phyloP scores from a whole-genome alignment of 1,140 invertebrate species.

The Brachionus rotundiformis region DNA sequence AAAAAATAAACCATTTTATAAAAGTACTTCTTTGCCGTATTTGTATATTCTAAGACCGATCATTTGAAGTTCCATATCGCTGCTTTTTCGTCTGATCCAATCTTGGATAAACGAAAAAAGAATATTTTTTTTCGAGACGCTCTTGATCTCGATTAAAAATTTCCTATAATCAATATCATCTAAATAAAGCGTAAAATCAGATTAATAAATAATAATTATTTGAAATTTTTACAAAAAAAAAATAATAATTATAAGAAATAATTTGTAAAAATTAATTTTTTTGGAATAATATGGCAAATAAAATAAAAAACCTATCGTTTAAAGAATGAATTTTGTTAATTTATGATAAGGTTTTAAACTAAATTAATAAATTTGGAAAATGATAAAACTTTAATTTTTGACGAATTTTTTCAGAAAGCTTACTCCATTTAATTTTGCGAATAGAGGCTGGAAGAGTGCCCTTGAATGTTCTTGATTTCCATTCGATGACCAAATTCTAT shows the following conservation, averaged over 20 bases:
- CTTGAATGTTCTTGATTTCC: slow-evolving; percentile 36
- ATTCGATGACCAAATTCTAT: slow-evolving; percentile 28
- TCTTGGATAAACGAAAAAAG: slow-evolving; percentile 48
- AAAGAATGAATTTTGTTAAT: too few relatives aligned
- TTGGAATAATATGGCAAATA: too few relatives aligned
- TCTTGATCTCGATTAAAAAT: slow-evolving; percentile 22
- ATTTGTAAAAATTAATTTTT: too few relatives aligned
- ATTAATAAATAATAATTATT: too few relatives aligned
- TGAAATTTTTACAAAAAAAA: too few relatives aligned
- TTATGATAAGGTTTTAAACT: too few relatives aligned
- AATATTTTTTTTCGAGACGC: not conserved
- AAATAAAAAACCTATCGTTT: too few relatives aligned
- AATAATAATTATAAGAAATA: too few relatives aligned
- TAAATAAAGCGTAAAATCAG: too few relatives aligned
- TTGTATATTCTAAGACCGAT: slow-evolving; percentile 37
- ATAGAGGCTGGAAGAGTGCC: slow-evolving; percentile 9
- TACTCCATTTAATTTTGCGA: slow-evolving; percentile 50
- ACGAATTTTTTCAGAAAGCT: not conserved
- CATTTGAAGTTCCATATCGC: slow-evolving; percentile 13
- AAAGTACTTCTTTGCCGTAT: slow-evolving; percentile 29
- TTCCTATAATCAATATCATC: slow-evolving; percentile 46
- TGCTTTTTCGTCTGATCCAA: slow-evolving; percentile 48
- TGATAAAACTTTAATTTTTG: too few relatives aligned
- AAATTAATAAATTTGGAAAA: too few relatives aligned
- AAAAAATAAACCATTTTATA: not conserved